Conservation (phyloP, 92 coral and sea anemone genomes). For the Palythoa grandis region DNA sequence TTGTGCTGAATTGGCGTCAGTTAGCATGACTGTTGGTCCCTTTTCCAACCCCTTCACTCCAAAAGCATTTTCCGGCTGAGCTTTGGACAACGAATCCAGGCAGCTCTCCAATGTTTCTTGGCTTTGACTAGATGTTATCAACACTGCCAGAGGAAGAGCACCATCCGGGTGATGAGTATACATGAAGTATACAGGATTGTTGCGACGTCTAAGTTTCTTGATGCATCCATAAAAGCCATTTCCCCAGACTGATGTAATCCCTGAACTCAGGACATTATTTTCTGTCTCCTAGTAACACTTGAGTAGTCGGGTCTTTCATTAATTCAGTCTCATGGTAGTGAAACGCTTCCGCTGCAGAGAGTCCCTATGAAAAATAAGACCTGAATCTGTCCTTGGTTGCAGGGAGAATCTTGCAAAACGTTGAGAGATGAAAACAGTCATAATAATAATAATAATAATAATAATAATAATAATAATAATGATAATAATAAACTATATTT, state of each 20-base stretch:
- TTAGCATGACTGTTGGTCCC: constrained; percentile 32
- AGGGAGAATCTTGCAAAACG: too few relatives aligned
- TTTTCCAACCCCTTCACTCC: constrained; percentile 42
- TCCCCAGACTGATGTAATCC: constrained; percentile 56
- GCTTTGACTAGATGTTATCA: constrained; percentile 53
- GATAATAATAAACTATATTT: too few relatives aligned
- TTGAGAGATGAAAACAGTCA: too few relatives aligned
- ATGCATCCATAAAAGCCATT: constrained; percentile 64
- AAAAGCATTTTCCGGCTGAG: constrained; percentile 59
- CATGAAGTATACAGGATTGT: constrained; percentile 45
- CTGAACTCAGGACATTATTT: constrained; percentile 57
- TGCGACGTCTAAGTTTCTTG: constrained; percentile 20
- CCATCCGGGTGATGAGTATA: constrained; percentile 64
- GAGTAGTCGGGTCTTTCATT: constrained; percentile 52
- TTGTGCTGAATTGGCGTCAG: constrained; percentile 43
- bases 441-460: too few relatives aligned
- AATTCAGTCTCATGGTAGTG: constrained; percentile 56
- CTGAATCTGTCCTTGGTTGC: too few relatives aligned
- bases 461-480: too few relatives aligned
- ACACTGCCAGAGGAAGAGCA: constrained; percentile 53
- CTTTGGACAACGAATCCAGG: constrained; percentile 10
- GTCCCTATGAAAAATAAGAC: too few relatives aligned
- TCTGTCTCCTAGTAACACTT: too few relatives aligned
- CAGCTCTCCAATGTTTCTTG: constrained; percentile 7
- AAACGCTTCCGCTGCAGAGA: constrained; percentile 35